phyloP scores from a whole-genome alignment of 2,797 vertebrate species.

The Antrozous pallidus region DNA sequence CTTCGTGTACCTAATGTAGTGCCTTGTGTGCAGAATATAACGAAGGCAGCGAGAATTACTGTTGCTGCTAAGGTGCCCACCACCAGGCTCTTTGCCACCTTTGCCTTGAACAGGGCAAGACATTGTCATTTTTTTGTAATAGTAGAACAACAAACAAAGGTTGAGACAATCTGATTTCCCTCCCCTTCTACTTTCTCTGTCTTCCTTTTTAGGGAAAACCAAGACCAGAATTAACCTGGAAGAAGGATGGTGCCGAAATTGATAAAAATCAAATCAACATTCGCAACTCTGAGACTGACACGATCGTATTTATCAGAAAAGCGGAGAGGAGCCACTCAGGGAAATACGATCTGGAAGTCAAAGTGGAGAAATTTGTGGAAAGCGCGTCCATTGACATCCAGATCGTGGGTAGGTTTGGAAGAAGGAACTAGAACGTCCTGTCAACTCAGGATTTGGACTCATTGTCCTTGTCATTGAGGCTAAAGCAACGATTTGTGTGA shows the following conservation, averaged over 20 bases:
- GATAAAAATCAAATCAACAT: slow-evolving; percentile 93
- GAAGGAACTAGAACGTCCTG: not conserved
- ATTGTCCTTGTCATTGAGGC: not conserved
- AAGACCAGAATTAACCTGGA: slow-evolving; percentile 93
- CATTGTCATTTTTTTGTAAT: not conserved
- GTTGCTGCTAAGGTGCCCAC: not conserved
- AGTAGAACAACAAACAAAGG: not conserved
- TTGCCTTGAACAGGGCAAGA: not conserved
- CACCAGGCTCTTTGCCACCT: not conserved
- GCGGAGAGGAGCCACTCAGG: slow-evolving; percentile 95
- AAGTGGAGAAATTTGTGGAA: slow-evolving; percentile 93
- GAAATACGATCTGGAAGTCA: slow-evolving; percentile 93
- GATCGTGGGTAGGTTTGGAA: slow-evolving; percentile 90
- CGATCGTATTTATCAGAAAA: slow-evolving; percentile 97
- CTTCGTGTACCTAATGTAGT: fast-evolving
- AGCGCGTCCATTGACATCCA: slow-evolving; percentile 93
- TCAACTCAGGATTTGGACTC: not conserved
- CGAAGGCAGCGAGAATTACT: not conserved
- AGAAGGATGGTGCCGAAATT: slow-evolving; percentile 89
- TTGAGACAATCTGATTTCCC: not conserved
- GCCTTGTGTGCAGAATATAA: not conserved
- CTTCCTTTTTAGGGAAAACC: slow-evolving; percentile 90
- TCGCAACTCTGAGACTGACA: slow-evolving; percentile 95
- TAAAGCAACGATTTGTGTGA: not conserved
- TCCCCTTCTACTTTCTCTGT: not conserved